These are phyloP conservation scores for Microdon myrmicae DNA, from an alignment of 2,888 invertebrate genomes.

Conservation along the genomic window DNA sequence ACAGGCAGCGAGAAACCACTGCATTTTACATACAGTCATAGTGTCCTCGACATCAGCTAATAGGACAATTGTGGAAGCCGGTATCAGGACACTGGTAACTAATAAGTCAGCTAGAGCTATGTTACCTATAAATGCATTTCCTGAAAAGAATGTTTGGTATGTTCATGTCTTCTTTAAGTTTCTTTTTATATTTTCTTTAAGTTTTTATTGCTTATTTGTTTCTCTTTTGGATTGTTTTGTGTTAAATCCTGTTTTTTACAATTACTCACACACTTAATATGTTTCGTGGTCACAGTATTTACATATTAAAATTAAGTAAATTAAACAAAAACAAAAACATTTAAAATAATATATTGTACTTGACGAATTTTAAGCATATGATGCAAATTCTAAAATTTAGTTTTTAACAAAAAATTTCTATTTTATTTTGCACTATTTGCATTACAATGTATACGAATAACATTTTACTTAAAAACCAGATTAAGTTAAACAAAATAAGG, in stretches of 20 bases:
- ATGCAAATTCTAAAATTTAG: conserved; percentile 14
- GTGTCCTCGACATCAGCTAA: conserved; percentile 74
- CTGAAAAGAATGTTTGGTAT: conserved; percentile 64
- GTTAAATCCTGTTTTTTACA: not conserved
- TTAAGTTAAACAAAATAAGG: conserved; percentile 3
- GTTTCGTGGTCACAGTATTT: no score
- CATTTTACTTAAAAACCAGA: conserved; percentile 10
- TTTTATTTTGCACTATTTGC: conserved; percentile 21
- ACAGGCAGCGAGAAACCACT: conserved; percentile 75
- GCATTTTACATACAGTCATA: conserved; percentile 72
- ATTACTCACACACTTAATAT: no score
- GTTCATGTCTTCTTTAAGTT: conserved; percentile 4
- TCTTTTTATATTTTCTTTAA: not conserved
- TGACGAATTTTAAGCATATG: no score
- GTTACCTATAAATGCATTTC: conserved; percentile 77
- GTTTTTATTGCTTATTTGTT: conserved; percentile 4
- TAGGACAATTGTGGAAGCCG: conserved; percentile 76
- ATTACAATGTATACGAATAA: not conserved
- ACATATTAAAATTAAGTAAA: not conserved
- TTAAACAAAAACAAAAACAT: not conserved
- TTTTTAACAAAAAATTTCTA: not conserved
- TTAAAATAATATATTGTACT: no score
- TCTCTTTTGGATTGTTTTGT: conserved; percentile 1
- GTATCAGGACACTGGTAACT: conserved; percentile 76
- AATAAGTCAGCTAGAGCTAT: conserved; percentile 78